These are phyloP conservation scores for Dasypus novemcinctus DNA, from an alignment of 2,113 vertebrate species.

Conservation along the genomic window DNA sequence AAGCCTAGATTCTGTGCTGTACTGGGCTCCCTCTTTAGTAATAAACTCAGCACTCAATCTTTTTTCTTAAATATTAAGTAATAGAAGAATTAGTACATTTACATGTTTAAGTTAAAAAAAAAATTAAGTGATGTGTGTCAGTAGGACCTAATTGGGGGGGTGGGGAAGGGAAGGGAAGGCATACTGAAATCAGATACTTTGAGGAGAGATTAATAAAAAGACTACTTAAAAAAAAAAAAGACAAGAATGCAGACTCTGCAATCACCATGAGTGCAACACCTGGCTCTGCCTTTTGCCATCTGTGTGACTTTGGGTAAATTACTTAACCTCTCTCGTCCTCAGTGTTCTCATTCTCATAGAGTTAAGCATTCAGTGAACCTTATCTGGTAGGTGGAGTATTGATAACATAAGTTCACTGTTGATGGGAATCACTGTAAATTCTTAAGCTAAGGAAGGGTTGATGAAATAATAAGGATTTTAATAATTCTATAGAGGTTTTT, in stretches of 20 bases:
- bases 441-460: neutral
- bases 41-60: neutral
- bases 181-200: too few relatives aligned
- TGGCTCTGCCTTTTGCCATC: neutral
- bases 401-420: neutral
- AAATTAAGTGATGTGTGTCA: too few relatives aligned
- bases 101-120: too few relatives aligned
- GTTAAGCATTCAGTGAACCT: neutral
- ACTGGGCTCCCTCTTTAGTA: neutral
- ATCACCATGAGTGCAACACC: neutral
- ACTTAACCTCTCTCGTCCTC: neutral
- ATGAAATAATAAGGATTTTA: slow-evolving; percentile 9
- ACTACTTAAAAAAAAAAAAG: too few relatives aligned
- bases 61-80: neutral
- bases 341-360: neutral
- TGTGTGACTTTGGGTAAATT: neutral
- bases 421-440: neutral
- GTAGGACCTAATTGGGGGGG: too few relatives aligned
- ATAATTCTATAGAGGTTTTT: neutral
- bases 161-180: too few relatives aligned
- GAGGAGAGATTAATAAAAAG: too few relatives aligned
- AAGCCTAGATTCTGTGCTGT: neutral
- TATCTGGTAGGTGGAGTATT: neutral
- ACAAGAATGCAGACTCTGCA: neutral
- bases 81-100: too few relatives aligned